Evolutionary conservation across 2,888 invertebrate species (phyloP).

Genomic region (Embidobia sp.): DNA sequence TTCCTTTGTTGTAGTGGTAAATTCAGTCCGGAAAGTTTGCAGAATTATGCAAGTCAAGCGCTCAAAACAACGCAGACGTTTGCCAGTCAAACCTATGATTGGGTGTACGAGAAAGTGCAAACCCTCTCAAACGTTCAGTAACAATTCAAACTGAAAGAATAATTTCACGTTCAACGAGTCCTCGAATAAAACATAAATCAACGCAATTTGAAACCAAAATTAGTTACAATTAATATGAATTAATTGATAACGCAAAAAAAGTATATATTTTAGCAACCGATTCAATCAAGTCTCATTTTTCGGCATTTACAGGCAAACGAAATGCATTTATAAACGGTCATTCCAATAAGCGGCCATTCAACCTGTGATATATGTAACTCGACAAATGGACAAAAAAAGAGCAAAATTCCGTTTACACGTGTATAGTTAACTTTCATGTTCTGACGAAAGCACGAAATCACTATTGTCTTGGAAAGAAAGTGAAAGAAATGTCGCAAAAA

Average conservation of each 20-base stretch:
- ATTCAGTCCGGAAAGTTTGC: slow-evolving; percentile 89
- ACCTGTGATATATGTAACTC: slow-evolving; percentile 77
- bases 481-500: not conserved
- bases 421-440: slow-evolving; percentile 64
- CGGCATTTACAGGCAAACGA: slow-evolving; percentile 72
- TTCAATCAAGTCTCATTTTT: slow-evolving; percentile 65
- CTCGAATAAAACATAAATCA: not conserved
- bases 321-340: slow-evolving; percentile 68
- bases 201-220: not conserved
- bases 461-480: slow-evolving; percentile 32
- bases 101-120: slow-evolving; percentile 91
- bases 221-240: slow-evolving; percentile 5
- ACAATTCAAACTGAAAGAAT: slow-evolving; percentile 38
- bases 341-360: slow-evolving; percentile 74
- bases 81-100: slow-evolving; percentile 87
- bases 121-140: slow-evolving; percentile 88
- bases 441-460: slow-evolving; percentile 34
- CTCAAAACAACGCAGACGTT: slow-evolving; percentile 87
- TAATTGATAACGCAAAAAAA: slow-evolving; percentile 11
- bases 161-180: too few species aligned
- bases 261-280: too few species aligned
- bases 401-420: slow-evolving; percentile 55
- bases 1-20: slow-evolving; percentile 85
- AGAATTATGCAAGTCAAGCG: slow-evolving; percentile 86
- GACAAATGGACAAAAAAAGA: slow-evolving; percentile 9